Conservation (phyloP, 2,113 vertebrate genomes). For the Hippocampus barbouri region DNA sequence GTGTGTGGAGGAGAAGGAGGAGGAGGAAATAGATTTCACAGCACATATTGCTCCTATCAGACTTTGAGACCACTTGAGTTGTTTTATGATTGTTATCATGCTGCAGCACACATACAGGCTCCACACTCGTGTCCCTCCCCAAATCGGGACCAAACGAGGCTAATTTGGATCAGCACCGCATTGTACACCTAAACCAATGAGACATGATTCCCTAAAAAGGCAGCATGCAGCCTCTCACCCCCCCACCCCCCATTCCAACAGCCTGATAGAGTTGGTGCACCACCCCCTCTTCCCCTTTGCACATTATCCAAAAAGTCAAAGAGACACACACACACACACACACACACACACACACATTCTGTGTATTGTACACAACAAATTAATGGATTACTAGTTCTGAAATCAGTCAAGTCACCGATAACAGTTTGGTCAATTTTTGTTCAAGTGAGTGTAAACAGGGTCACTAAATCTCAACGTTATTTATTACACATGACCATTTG, state of each 20-base stretch:
- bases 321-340: no score
- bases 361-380: no score
- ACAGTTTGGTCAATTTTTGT: no score
- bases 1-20: conserved; percentile 27
- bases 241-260: neutral
- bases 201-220: conserved; percentile 3
- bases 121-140: neutral
- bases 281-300: neutral
- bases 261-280: neutral
- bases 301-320: no score
- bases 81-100: conserved; percentile 54
- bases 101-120: conserved; percentile 11
- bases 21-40: conserved; percentile 61
- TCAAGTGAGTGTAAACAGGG: no score
- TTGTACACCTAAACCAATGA: conserved; percentile 1
- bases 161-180: conserved; percentile 1
- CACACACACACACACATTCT: no score
- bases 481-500: no score
- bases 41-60: conserved; percentile 48
- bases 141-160: neutral
- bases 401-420: no score
- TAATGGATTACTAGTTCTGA: no score
- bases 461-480: no score
- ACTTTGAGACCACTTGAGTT: conserved; percentile 46
- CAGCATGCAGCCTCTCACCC: neutral